Percentiles rank a stretch among this genome's conserved stretches.
Conservation (phyloP, 2,888 invertebrate species). For the Zelleria hepariella region DNA sequence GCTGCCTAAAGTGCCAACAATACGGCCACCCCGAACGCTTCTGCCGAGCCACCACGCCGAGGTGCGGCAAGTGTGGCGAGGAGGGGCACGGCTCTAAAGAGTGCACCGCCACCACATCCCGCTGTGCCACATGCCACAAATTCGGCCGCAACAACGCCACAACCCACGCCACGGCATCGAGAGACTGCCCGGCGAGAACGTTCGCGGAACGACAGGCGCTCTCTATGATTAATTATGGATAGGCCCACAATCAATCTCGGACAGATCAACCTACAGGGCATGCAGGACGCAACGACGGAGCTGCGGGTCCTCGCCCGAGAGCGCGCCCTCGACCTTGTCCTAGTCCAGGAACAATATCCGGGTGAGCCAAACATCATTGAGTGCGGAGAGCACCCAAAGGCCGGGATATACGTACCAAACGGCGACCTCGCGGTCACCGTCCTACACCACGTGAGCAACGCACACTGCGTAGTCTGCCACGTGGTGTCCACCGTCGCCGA, state of each 20-base stretch:
- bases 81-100: conserved; percentile 10
- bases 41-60: conserved; percentile 11
- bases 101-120: conserved; percentile 1
- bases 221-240: neutral
- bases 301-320: neutral
- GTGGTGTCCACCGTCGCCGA: neutral
- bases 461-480: conserved; percentile 8
- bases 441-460: neutral
- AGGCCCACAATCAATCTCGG: neutral
- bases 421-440: neutral
- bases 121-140: conserved; percentile 20
- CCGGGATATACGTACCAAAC: conserved; percentile 8
- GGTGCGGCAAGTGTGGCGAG: conserved; percentile 19
- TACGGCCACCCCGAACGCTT: conserved; percentile 26
- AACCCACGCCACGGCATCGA: conserved; percentile 13
- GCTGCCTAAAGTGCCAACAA: conserved; percentile 24
- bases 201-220: conserved; percentile 14
- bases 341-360: conserved; percentile 12
- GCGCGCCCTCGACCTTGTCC: conserved; percentile 8
- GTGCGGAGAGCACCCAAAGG: neutral
- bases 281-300: conserved; percentile 9
- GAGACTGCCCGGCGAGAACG: conserved; percentile 13
- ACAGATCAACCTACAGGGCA: conserved; percentile 10
- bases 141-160: conserved; percentile 10
- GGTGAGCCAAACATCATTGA: neutral